Conservation (phyloP, 92 coral and sea anemone genomes). For the Epizoanthus illoricatus region DNA sequence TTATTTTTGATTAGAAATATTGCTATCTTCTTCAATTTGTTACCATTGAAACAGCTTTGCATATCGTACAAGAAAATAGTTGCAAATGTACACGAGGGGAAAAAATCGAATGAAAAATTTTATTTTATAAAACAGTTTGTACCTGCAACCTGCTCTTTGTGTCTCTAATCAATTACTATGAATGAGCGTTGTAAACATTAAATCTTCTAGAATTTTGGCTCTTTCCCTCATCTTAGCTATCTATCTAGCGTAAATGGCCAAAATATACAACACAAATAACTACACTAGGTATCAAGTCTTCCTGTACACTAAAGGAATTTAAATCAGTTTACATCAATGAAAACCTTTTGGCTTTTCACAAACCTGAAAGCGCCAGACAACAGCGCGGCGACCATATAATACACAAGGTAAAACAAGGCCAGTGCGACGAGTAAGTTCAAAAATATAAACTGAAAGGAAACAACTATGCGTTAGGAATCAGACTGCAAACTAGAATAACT, state of each 20-base stretch:
- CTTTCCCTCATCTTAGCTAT: not conserved
- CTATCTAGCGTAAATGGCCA: not conserved
- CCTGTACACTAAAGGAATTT: not conserved
- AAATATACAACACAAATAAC: not conserved
- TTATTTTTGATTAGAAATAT: no score
- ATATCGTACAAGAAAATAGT: no score
- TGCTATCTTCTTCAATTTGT: no score
- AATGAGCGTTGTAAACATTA: not conserved
- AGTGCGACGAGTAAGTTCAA: slow-evolving; percentile 63
- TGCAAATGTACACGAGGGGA: no score
- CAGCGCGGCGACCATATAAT: slow-evolving; percentile 85
- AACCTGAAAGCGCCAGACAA: slow-evolving; percentile 87
- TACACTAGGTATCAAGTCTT: not conserved
- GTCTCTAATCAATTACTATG: no score
- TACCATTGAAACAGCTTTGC: no score
- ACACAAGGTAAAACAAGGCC: slow-evolving; percentile 72
- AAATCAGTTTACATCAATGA: not conserved
- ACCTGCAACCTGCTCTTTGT: no score
- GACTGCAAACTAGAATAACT: not conserved
- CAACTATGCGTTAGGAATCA: not conserved
- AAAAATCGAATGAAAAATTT: no score
- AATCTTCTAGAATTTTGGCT: not conserved
- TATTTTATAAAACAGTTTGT: no score
- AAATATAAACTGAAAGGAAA: slow-evolving; percentile 69
- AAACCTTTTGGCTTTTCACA: not conserved